phyloP scores from a whole-genome alignment of 1,140 invertebrate genomes.

The Mactra quadrangularis region DNA sequence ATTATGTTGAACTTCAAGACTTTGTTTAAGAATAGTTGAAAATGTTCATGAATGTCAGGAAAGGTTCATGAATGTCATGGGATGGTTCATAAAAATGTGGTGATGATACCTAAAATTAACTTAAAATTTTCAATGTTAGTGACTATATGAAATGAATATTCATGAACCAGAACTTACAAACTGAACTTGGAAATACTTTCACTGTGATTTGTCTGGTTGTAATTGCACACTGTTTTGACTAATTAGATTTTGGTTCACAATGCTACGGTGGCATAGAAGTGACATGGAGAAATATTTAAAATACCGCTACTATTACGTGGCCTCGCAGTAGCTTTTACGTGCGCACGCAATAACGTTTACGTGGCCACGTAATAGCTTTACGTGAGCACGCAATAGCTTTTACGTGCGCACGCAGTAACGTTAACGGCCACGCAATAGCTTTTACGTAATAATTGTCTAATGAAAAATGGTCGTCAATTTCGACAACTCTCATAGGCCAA shows the following conservation, averaged over 20 bases:
- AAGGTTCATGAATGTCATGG: constrained; percentile 31
- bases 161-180: constrained; percentile 43
- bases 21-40: constrained; percentile 42
- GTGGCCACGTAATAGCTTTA: too few relatives aligned
- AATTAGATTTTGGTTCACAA: constrained; percentile 35
- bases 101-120: constrained; percentile 44
- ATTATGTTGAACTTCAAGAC: constrained; percentile 44
- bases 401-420: constrained; percentile 4
- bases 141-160: constrained; percentile 42
- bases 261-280: too few relatives aligned
- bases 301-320: too few relatives aligned
- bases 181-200: constrained; percentile 42
- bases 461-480: constrained; percentile 19
- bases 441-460: constrained; percentile 18
- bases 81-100: constrained; percentile 45
- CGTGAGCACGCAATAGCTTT: too few relatives aligned
- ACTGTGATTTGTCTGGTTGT: constrained; percentile 45
- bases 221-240: constrained; percentile 35
- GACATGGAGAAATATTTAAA: too few relatives aligned
- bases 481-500: too few relatives aligned
- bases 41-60: constrained; percentile 18
- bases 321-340: too few relatives aligned
- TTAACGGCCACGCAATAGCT: constrained; percentile 7
- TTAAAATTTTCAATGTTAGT: constrained; percentile 42
- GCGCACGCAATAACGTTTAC: too few relatives aligned